A percentile compares a stretch with the other conserved stretches of the same genome.
Evolutionary conservation across 2,888 invertebrate species (phyloP).

Genomic region (Monoplex corrugatus): DNA sequence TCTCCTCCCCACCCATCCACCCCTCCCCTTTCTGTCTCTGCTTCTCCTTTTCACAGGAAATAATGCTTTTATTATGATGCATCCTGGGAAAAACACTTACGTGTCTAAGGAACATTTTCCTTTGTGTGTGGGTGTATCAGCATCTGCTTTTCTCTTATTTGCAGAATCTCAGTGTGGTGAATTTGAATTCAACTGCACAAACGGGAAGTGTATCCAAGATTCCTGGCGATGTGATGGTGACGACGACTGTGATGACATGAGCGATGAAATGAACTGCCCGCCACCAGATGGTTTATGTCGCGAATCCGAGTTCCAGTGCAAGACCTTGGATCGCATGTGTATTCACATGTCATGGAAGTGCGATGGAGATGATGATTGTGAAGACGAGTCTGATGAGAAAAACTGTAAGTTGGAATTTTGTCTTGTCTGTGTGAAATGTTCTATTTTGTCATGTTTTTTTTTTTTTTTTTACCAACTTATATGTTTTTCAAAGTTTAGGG

Average conservation of each 20-base stretch:
- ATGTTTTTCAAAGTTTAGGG: too few relatives aligned
- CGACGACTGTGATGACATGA: slow-evolving; percentile 77
- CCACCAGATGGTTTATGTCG: slow-evolving; percentile 84
- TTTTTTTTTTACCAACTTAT: too few relatives aligned
- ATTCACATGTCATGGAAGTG: slow-evolving; percentile 91
- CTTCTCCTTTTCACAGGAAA: too few relatives aligned
- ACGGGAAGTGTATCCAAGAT: slow-evolving; percentile 89
- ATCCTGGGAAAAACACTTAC: not conserved
- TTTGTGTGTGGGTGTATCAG: too few relatives aligned
- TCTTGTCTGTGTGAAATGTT: too few relatives aligned
- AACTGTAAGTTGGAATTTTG: slow-evolving; percentile 62
- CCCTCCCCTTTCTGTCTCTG: too few relatives aligned
- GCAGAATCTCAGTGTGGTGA: slow-evolving; percentile 86
- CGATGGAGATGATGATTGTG: slow-evolving; percentile 93
- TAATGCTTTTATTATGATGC: not conserved
- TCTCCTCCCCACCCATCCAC: not conserved
- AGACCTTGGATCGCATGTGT: slow-evolving; percentile 84
- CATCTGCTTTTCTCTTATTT: not conserved
- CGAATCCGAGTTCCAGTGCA: slow-evolving; percentile 92
- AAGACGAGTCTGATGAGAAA: slow-evolving; percentile 91
- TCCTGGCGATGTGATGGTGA: slow-evolving; percentile 95
- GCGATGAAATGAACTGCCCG: slow-evolving; percentile 66
- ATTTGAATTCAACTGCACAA: slow-evolving; percentile 94
- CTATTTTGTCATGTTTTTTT: too few relatives aligned
- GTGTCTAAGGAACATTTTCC: not conserved